Conservation (phyloP, 2,113 vertebrate species). For the Galemys pyrenaicus region DNA sequence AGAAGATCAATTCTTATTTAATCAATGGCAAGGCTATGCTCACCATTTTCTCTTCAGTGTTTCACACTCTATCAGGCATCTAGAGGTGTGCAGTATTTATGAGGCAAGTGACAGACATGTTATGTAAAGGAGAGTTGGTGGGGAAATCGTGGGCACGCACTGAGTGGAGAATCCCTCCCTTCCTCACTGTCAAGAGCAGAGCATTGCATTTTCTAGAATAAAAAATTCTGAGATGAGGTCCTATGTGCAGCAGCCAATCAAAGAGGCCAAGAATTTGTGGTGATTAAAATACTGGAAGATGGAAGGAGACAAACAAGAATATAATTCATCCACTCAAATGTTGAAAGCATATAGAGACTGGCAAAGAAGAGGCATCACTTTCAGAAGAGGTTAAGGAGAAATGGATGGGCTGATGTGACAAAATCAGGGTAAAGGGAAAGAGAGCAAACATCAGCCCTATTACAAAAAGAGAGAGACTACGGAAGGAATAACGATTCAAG, state of each 20-base stretch:
- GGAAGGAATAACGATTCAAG: constrained; percentile 30
- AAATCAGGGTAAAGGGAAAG: constrained; percentile 6
- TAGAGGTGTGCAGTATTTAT: not conserved
- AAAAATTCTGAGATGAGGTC: not conserved
- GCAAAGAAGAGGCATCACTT: not conserved
- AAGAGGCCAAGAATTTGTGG: not conserved
- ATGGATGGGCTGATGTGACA: not conserved
- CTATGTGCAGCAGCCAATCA: not conserved
- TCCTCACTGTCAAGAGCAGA: not conserved
- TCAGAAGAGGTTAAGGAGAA: not conserved
- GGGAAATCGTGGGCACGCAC: not conserved
- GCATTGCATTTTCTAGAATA: not conserved
- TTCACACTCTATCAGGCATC: not conserved
- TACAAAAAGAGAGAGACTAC: constrained; percentile 3
- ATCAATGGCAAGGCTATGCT: not conserved
- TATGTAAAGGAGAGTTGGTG: not conserved
- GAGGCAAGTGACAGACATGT: not conserved
- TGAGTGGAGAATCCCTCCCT: not conserved
- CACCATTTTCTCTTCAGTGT: not conserved
- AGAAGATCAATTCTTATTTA: not conserved
- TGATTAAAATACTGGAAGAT: constrained; percentile 30
- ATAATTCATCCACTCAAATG: constrained; percentile 7
- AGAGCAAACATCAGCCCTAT: not conserved
- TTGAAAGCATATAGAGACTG: not conserved
- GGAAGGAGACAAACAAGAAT: not conserved